phyloP scores from a whole-genome alignment of 2,113 vertebrate species.

The Chloroceryle aenea region DNA sequence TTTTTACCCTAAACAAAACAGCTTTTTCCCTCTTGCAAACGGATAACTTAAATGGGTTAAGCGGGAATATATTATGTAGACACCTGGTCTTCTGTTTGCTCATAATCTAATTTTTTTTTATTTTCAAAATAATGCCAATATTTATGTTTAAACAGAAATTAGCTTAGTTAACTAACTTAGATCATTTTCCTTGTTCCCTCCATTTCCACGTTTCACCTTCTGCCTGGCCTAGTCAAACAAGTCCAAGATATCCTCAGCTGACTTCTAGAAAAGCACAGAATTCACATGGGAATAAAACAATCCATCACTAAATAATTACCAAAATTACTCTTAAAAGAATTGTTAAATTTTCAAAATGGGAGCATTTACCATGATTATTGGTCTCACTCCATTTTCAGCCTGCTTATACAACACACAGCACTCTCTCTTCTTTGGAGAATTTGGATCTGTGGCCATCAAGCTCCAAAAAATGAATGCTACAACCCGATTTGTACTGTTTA shows the following conservation, averaged over 20 bases:
- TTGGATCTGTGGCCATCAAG: neutral
- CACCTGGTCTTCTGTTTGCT: neutral
- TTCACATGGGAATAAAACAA: neutral
- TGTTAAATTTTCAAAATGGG: neutral
- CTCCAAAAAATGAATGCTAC: neutral
- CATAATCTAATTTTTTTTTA: neutral
- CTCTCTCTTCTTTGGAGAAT: neutral
- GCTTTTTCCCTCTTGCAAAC: neutral
- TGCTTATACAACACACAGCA: neutral
- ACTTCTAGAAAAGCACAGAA: neutral
- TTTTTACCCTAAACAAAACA: neutral
- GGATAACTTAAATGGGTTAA: neutral
- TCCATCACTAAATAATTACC: neutral
- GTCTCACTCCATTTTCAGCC: neutral
- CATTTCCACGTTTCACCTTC: neutral
- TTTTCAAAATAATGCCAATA: neutral
- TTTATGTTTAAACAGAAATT: neutral
- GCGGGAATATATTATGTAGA: neutral
- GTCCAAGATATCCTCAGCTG: neutral
- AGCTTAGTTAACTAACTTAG: neutral
- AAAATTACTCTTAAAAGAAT: neutral
- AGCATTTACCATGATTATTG: neutral
- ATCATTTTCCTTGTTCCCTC: neutral
- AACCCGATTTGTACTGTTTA: neutral
- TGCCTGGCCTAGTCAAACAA: neutral